phyloP scores from a whole-genome alignment of 1,140 invertebrate species.

The Saccostrea cuccullata region DNA sequence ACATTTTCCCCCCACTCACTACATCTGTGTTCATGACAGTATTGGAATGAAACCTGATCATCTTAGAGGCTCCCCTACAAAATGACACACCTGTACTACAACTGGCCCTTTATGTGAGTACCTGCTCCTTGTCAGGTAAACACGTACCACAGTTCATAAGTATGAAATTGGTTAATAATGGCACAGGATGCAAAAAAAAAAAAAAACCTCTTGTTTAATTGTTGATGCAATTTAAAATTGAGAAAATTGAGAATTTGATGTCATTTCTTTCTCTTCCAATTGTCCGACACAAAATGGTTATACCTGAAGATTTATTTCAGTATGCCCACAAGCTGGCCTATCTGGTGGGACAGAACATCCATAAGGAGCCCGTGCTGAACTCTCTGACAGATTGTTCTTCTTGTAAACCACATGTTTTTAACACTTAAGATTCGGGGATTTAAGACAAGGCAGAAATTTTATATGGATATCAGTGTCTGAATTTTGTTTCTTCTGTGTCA shows the following conservation, averaged over 20 bases:
- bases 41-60: conserved; percentile 83
- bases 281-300: neutral
- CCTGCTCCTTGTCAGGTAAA: conserved; percentile 88
- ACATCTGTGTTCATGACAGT: conserved; percentile 87
- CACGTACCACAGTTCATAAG: neutral
- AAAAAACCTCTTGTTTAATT: too few species aligned
- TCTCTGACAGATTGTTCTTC: conserved; percentile 79
- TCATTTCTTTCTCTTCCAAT: neutral
- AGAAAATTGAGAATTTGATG: neutral
- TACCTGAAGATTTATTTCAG: conserved; percentile 78
- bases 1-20: conserved; percentile 90
- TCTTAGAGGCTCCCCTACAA: conserved; percentile 89
- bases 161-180: neutral
- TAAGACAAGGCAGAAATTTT: conserved; percentile 1
- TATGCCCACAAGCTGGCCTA: conserved; percentile 90
- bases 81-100: conserved; percentile 91
- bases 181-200: too few species aligned
- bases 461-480: neutral
- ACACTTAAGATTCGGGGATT: neutral
- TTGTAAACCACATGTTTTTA: conserved; percentile 68
- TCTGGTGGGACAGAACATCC: conserved; percentile 85
- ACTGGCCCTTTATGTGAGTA: conserved; percentile 93
- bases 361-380: conserved; percentile 78
- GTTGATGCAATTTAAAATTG: too few species aligned
- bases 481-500: neutral